Conservation (phyloP, 2,888 invertebrate genomes). For the Tubulanus polymorphus region DNA sequence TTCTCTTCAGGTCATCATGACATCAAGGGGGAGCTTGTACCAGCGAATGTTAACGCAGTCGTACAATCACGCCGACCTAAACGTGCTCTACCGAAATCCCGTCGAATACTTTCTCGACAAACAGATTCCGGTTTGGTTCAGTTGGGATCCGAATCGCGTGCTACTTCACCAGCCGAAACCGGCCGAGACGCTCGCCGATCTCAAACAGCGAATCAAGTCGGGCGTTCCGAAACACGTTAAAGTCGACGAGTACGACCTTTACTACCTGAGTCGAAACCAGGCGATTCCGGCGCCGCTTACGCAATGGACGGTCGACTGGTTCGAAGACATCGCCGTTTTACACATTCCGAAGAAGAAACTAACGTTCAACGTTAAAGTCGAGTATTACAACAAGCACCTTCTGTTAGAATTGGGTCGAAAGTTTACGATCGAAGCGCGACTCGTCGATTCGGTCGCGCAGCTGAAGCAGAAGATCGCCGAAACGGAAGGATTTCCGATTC, state of each 20-base stretch:
- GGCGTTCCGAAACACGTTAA: no score
- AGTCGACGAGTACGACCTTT: constrained; percentile 27
- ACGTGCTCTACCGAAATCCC: no score
- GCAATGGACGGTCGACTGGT: not conserved
- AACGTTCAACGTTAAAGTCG: constrained; percentile 28
- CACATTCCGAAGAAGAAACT: constrained; percentile 27
- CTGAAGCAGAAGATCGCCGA: constrained; percentile 31
- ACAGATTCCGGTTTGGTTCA: constrained; percentile 33
- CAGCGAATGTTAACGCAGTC: no score
- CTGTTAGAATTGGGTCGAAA: constrained; percentile 28
- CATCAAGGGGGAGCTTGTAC: no score
- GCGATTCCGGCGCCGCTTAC: no score
- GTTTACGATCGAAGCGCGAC: constrained; percentile 6
- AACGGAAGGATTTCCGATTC: constrained; percentile 31
- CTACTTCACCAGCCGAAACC: constrained; percentile 30
- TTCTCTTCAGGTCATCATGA: no score
- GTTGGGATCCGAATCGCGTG: constrained; percentile 27
- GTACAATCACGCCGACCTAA: no score
- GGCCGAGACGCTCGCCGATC: constrained; percentile 25
- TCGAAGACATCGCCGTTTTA: constrained; percentile 29
- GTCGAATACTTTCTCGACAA: constrained; percentile 25
- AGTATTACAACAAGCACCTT: constrained; percentile 30
- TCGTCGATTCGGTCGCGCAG: constrained; percentile 24
- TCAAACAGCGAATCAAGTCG: no score
- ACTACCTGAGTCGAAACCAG: no score